These are phyloP conservation scores for Agonopterix subpropinquella DNA, from an alignment of 2,888 invertebrate genomes.

Conservation along the genomic window DNA sequence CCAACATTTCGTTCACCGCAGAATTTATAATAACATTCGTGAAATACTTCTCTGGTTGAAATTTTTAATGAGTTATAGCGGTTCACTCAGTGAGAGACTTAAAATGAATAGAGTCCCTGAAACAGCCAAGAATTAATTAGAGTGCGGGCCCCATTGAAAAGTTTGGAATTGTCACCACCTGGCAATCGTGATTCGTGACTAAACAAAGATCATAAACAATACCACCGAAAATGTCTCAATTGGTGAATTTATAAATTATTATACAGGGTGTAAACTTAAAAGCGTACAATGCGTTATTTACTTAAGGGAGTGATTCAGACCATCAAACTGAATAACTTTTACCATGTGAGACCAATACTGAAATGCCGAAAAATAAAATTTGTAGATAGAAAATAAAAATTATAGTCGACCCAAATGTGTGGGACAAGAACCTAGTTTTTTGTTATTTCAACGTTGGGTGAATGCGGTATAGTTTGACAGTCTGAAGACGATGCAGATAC, in stretches of 20 bases:
- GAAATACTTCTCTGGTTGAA: conserved; percentile 28
- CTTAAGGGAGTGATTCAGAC: no score
- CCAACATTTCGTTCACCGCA: conserved; percentile 14
- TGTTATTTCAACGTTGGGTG: no score
- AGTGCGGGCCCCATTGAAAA: conserved; percentile 39
- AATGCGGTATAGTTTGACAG: no score
- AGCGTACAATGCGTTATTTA: no score
- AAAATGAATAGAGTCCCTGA: conserved; percentile 30
- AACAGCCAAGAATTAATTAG: conserved; percentile 50
- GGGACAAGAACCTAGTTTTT: no score
- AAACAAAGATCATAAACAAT: conserved; percentile 33
- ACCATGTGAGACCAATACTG: no score
- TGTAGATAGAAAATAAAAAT: no score
- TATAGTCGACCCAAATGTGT: no score
- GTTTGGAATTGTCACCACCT: conserved; percentile 48
- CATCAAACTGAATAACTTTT: no score
- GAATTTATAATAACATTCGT: conserved; percentile 34
- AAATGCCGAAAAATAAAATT: no score
- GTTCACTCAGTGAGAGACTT: conserved; percentile 22
- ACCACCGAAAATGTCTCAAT: conserved; percentile 30
- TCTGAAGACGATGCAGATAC: no score
- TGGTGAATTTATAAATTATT: conserved; percentile 13
- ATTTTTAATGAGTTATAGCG: conserved; percentile 44
- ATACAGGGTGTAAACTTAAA: no score
- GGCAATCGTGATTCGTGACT: conserved; percentile 32